Evolutionary conservation across 1,140 invertebrate genomes (phyloP).

Genomic region (Pseudomyrmex pallidus): DNA sequence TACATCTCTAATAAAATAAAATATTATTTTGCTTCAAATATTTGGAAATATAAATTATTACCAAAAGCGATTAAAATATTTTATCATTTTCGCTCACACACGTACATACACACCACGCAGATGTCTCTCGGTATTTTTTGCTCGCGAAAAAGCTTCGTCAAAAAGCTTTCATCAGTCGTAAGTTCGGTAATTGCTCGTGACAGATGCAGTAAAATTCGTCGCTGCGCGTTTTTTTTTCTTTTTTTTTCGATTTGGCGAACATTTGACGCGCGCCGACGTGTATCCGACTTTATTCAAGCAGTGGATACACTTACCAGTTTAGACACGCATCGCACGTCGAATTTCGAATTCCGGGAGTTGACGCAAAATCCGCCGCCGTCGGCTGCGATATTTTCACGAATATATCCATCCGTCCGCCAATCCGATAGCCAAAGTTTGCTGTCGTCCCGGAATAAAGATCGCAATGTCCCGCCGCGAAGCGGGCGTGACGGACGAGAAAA

Average conservation of each 20-base stretch:
- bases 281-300: slow-evolving; percentile 27
- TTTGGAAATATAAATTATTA: background rate
- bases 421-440: slow-evolving; percentile 52
- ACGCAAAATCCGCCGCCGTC: slow-evolving; percentile 32
- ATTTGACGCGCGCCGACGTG: slow-evolving; percentile 21
- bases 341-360: slow-evolving; percentile 37
- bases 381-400: slow-evolving; percentile 41
- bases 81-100: background rate
- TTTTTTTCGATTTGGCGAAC: background rate
- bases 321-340: slow-evolving; percentile 44
- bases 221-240: background rate
- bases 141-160: background rate
- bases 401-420: slow-evolving; percentile 34
- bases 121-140: background rate
- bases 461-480: background rate
- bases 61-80: background rate
- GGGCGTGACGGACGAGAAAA: slow-evolving; percentile 66
- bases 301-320: slow-evolving; percentile 34
- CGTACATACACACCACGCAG: too few relatives aligned
- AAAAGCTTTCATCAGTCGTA: background rate
- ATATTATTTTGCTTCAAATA: too few relatives aligned
- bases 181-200: slow-evolving; percentile 8
- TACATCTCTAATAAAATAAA: too few relatives aligned
- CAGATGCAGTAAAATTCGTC: slow-evolving; percentile 13
- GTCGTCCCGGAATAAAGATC: slow-evolving; percentile 54